Percentiles rank a stretch among this genome's conserved stretches.
Evolutionary conservation across 2,113 vertebrate genomes (phyloP).

Genomic region (Ammodytes dubius): DNA sequence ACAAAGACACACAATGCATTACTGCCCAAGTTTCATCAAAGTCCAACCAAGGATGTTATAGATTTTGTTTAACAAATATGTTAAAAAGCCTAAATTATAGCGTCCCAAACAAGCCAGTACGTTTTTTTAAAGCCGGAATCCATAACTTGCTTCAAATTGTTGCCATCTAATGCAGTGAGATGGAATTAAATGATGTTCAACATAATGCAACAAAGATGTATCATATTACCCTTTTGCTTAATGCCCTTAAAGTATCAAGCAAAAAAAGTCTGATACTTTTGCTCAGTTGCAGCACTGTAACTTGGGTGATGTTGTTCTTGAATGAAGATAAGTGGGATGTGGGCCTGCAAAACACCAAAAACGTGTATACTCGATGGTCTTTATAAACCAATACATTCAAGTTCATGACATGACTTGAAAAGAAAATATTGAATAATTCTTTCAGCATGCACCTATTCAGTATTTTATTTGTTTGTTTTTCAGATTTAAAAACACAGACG

Average conservation of each 20-base stretch:
- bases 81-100: not conserved
- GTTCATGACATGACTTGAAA: not conserved
- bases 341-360: not conserved
- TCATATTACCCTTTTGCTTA: not conserved
- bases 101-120: not conserved
- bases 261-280: not conserved
- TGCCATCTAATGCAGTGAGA: not conserved
- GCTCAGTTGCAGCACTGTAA: not conserved
- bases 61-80: not conserved
- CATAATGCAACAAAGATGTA: not conserved
- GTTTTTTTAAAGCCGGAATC: not conserved
- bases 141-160: not conserved
- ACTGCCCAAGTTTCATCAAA: not conserved
- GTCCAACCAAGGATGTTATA: not conserved
- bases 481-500: slow-evolving; percentile 97
- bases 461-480: not conserved
- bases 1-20: not conserved
- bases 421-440: not conserved
- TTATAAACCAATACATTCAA: not conserved
- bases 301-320: not conserved
- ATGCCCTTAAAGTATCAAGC: not conserved
- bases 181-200: not conserved
- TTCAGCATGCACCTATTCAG: not conserved
- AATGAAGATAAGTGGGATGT: not conserved
- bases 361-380: not conserved